These are phyloP conservation scores for Chauna torquata DNA, from an alignment of 2,113 vertebrate species.

Conservation along the genomic window DNA sequence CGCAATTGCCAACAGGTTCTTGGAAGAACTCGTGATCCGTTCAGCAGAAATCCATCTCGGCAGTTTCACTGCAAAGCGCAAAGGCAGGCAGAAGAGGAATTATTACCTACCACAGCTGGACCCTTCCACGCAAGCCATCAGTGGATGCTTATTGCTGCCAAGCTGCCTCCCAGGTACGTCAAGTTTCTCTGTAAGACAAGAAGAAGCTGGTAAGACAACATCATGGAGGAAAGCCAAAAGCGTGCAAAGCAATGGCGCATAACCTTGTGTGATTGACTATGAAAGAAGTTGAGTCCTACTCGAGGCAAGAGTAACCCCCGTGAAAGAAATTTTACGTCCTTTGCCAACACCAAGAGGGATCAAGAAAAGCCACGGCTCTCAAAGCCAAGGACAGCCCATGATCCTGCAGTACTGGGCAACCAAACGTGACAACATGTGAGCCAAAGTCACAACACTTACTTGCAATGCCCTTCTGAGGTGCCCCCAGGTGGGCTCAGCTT, in stretches of 20 bases:
- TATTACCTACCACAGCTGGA: not conserved
- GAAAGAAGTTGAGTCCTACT: not conserved
- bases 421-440: not conserved
- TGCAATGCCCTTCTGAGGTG: not conserved
- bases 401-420: not conserved
- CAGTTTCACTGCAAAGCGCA: not conserved
- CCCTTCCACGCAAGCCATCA: not conserved
- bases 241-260: no score
- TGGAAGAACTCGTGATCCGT: not conserved
- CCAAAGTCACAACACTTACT: not conserved
- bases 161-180: rapidly evolving
- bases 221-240: not conserved
- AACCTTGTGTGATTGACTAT: not conserved
- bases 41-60: not conserved
- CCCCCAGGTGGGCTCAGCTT: not conserved
- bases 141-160: not conserved
- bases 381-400: not conserved
- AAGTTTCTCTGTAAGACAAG: not conserved
- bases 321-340: not conserved
- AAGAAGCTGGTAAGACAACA: not conserved
- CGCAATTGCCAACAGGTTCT: not conserved
- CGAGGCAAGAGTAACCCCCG: not conserved
- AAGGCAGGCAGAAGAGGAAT: not conserved
- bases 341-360: not conserved
- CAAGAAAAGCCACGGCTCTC: not conserved